Base-by-base conservation (phyloP, 1,140 invertebrate species). In the Ylistrum balloti region DNA sequence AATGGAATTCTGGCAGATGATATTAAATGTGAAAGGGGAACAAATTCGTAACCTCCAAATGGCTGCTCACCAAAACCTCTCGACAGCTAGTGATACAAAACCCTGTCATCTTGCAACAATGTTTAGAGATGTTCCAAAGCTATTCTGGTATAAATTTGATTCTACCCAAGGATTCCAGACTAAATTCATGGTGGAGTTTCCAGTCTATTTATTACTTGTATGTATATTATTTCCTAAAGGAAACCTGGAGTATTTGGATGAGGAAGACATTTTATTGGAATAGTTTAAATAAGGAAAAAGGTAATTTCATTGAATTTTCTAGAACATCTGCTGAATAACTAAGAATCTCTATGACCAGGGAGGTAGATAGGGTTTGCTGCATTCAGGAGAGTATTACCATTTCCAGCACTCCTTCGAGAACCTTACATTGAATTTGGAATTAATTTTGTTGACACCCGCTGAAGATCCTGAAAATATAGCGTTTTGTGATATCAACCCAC, bases 1-100 rank as follows among this genome's bases (percentile, higher is more conserved):
- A 74, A n/a, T 74, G 56, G 56, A 74, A 74, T 28, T 74, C 56
- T n/a, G 17, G 56, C n/a, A 74, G 56, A 74, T 74, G n/a, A 74
- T 74, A 11, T n/a, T 74, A 74, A 74, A 74, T 74, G 5, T 74
- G 3, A 28, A 74, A 5, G 56, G 56, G 56, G 56, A 74, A 74
- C 56, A 74, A 74, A 74, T n/a, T 74, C 1, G 11, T 48, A 9
- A 28, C n/a, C 56, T 28, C 56, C 22, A 1, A 11, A 74, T n/a
- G n/a, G 56, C 22, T 74, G n/a, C 56, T 17, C 56, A 74, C n/a
- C 56, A 74, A 74, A 74, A 74, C 15, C 56, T 5, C 1, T 11
- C 17, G 7, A 45, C 41, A 45, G 17, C 56, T 28, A 28, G 56
- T 74, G 7, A 56, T n/a, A n/a, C n/a, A n/a, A n/a, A n/a, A n/a